Base-by-base conservation (phyloP, 2,797 vertebrate species). In the Eleutherodactylus coqui region DNA sequence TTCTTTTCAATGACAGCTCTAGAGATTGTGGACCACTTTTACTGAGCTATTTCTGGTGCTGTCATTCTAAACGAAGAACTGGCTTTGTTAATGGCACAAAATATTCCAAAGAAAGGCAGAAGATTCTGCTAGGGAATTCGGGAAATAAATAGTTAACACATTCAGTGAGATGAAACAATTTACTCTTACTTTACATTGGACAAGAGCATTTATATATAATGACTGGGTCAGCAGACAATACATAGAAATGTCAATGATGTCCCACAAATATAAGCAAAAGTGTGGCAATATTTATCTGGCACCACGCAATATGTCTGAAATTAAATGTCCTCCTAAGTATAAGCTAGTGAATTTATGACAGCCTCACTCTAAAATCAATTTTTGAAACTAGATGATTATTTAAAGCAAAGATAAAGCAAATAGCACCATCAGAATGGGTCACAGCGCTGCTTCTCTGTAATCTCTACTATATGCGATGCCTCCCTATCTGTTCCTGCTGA, bases 361-460 rank as follows among this genome's bases (percentile, higher is more conserved):
- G 36, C 16, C 69, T 83, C 34, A 73, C 11, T 75, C 69, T 75
- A 43, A 83, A 83, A 73, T 72, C 80, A 58, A 75, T 83, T 83
- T 78, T 75, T 58, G 16, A 83, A 83, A 84, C 76, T 67, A 62
- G 58, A 76, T 64, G 24, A 84, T 76, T 64, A 76, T 85, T 53
- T 53, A 53, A 77, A 72, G 53, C 29, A 85, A 73, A 72, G 76
- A 58, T 45, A 79, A 41, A 73, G 67, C 38, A 80, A 75, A 73
- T 45, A 36, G 76, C 47, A 27, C 13, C 53, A 80, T 60, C 75
- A 60, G 62, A 41, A 64, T 13, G 27, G 81, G 85, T 83, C 85
- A 87, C 19, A 11, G 51, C 41, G 19, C 85, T 78, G 51, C 62
- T 10, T 83, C 27, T 47, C 47, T 79, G 45, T 79, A 83, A 87